Conservation (phyloP, 1,140 invertebrate species). For the Caenorhabditis inopinata region DNA sequence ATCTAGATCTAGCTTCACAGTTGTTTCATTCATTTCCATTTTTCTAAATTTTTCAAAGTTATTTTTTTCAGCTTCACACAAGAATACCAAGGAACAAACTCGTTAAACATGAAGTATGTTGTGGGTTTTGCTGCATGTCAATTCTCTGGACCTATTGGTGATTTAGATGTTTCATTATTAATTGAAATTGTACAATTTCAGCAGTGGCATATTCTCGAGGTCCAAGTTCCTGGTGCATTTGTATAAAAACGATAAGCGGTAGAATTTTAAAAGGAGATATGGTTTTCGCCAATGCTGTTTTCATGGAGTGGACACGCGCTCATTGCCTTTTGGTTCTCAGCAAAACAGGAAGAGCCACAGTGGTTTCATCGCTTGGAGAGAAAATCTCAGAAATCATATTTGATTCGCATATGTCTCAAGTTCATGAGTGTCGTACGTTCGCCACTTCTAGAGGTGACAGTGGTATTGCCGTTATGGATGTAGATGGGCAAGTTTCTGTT, state of each 20-base stretch:
- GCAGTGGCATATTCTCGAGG: constrained; percentile 12
- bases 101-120: constrained; percentile 4
- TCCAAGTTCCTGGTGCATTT: background rate
- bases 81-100: background rate
- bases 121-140: constrained; percentile 42
- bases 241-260: constrained; percentile 23
- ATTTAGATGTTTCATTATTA: background rate
- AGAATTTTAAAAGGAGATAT: background rate
- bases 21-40: too few relatives aligned
- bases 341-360: background rate
- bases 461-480: constrained; percentile 40
- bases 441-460: constrained; percentile 29
- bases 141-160: constrained; percentile 49
- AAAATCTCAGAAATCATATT: constrained; percentile 15
- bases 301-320: constrained; percentile 22
- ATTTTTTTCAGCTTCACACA: background rate
- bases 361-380: constrained; percentile 28
- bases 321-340: constrained; percentile 18
- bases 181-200: background rate
- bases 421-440: constrained; percentile 13
- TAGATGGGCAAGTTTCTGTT: background rate
- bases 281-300: background rate
- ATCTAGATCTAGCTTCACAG: too few relatives aligned
- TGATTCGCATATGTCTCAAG: background rate
- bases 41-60: background rate